Evolutionary conservation across 2,888 invertebrate genomes (phyloP).

Genomic region (Therioaphis trifolii): DNA sequence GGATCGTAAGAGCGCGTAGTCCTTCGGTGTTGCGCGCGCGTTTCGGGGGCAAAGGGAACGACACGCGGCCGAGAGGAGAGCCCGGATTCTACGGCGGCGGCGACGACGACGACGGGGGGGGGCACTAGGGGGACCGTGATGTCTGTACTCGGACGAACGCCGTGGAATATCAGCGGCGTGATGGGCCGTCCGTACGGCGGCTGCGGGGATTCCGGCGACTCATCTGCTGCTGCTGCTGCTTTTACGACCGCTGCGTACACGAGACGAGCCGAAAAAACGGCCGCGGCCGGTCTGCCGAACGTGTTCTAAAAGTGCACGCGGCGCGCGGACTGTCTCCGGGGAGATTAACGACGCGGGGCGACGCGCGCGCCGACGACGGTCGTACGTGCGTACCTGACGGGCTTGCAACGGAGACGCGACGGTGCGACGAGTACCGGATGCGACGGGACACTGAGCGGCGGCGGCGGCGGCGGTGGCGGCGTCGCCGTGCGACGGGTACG

Average conservation of each 20-base stretch:
- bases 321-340: background rate
- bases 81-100: background rate
- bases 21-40: too few species aligned
- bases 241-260: background rate
- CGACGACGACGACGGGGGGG: background rate
- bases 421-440: background rate
- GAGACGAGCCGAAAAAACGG: background rate
- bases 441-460: conserved; percentile 13
- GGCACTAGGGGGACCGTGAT: too few species aligned
- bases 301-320: too few species aligned
- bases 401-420: background rate
- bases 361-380: background rate
- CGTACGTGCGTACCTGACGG: too few species aligned
- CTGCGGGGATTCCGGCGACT: background rate
- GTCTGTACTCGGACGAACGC: too few species aligned
- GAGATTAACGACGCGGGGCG: too few species aligned
- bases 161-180: background rate
- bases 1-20: too few species aligned
- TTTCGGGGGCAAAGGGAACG: background rate
- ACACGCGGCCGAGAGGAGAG: background rate
- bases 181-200: background rate
- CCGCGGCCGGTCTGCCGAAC: background rate
- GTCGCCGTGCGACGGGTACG: conserved; percentile 25
- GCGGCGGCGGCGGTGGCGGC: background rate
- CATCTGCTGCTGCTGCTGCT: background rate